phyloP scores from a whole-genome alignment of 2,888 invertebrate species.

The Galerucella calmariensis region DNA sequence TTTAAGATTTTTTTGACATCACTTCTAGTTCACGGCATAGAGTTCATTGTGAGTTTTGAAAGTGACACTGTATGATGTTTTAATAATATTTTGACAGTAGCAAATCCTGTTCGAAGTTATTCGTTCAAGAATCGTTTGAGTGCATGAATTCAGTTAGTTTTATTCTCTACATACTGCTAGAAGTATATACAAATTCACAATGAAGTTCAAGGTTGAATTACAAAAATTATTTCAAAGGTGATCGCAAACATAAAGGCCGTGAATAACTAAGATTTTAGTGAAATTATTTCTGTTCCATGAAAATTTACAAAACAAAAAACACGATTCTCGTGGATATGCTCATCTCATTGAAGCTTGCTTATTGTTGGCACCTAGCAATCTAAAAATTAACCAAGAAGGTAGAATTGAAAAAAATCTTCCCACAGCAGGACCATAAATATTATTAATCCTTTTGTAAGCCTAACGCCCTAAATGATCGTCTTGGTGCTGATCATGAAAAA shows the following conservation, averaged over 20 bases:
- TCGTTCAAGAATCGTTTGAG: neutral
- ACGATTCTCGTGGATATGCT: neutral
- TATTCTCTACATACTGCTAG: neutral
- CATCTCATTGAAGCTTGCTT: neutral
- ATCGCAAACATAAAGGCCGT: neutral
- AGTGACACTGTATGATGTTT: too few relatives aligned
- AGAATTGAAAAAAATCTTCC: constrained; percentile 21
- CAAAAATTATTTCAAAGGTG: neutral
- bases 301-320: too few relatives aligned
- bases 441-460: constrained; percentile 24
- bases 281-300: too few relatives aligned
- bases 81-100: neutral
- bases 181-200: neutral
- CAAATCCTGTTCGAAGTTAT: neutral
- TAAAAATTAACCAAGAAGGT: neutral
- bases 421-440: constrained; percentile 27
- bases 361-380: constrained; percentile 2
- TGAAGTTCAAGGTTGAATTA: neutral
- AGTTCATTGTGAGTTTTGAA: too few relatives aligned
- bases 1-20: too few relatives aligned
- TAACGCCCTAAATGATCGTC: constrained; percentile 39
- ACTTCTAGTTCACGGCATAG: too few relatives aligned
- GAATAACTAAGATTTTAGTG: neutral
- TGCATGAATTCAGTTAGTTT: neutral
- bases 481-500: constrained; percentile 39